Base-by-base conservation (phyloP, 2,797 vertebrate species). In the Scolopax bukidnonensis region DNA sequence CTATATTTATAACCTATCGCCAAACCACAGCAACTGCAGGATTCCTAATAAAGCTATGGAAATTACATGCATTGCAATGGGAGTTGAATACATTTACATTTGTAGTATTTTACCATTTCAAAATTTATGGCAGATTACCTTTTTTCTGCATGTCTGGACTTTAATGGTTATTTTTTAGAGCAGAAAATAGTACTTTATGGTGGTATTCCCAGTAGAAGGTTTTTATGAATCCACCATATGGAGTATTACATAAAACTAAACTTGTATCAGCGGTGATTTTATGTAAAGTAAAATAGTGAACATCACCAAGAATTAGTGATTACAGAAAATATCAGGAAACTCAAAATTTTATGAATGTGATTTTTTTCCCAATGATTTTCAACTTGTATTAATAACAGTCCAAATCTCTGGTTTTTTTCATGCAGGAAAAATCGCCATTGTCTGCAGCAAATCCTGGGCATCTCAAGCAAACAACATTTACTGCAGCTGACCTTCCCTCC, bases 121-220 rank as follows among this genome's bases (percentile, higher is more conserved):
- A 97, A 98, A 98, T 98, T 98, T 98, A 98, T 98, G 98, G 97
- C 96, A 97, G 98, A 98, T 98, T 98, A 98, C 98, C 98, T 98
- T 98, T 97, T 98, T 98, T 98, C 97, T 98, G 98, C 97, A 97
- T 98, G 98, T 97, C 98, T 98, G 96, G 96, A 94, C 97, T 98
- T 98, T 98, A 98, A 98, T 97, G 97, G 93, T 96, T 97, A 96
- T 97, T 97, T 98, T 98, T 98, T 98, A 98, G 97, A 96, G 97
- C 96, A 97, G 97, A 98, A 98, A 98, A 98, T 98, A 97, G 97
- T 97, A 90, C 96, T 98, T 98, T 98, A 98, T 97, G 96, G 96
- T 97, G 96, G 93, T 98, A 98, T 98, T 98, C 98, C 98, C 97
- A 95, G 95, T 90, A 97, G 98, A 98, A 98, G 97, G 96, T 96